These are phyloP conservation scores for Lasioglossum calceatum DNA, from an alignment of 2,888 invertebrate species.

Conservation along the genomic window DNA sequence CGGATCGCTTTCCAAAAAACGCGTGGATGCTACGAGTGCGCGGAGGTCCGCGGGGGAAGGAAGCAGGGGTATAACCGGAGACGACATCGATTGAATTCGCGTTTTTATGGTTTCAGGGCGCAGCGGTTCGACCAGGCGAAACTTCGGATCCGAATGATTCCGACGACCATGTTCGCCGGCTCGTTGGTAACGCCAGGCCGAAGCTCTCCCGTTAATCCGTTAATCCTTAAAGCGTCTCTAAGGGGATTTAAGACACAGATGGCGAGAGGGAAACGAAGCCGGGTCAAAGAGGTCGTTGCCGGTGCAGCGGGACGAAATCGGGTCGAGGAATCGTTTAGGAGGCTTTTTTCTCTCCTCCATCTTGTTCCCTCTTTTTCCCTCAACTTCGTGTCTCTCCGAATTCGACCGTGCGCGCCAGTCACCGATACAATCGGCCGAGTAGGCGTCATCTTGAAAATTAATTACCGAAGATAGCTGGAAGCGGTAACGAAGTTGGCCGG, in stretches of 20 bases:
- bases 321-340: slow-evolving; percentile 8
- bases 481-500: slow-evolving; percentile 16
- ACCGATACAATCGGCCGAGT: neutral
- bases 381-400: neutral
- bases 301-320: neutral
- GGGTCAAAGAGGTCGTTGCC: slow-evolving; percentile 23
- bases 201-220: neutral
- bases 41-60: neutral
- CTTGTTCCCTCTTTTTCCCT: neutral
- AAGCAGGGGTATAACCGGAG: neutral
- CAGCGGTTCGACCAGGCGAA: neutral
- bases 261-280: slow-evolving; percentile 8
- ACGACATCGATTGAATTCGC: neutral
- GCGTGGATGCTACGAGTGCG: neutral
- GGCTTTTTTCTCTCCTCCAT: neutral
- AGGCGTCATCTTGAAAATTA: slow-evolving; percentile 22
- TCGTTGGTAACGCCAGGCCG: neutral
- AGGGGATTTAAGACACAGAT: neutral
- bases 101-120: neutral
- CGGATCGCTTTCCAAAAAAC: neutral
- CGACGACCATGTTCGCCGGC: neutral
- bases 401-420: neutral
- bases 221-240: slow-evolving; percentile 7
- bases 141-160: neutral
- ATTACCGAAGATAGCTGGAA: neutral